Conservation (phyloP, 2,888 invertebrate genomes). For the Linyphia triangularis region DNA sequence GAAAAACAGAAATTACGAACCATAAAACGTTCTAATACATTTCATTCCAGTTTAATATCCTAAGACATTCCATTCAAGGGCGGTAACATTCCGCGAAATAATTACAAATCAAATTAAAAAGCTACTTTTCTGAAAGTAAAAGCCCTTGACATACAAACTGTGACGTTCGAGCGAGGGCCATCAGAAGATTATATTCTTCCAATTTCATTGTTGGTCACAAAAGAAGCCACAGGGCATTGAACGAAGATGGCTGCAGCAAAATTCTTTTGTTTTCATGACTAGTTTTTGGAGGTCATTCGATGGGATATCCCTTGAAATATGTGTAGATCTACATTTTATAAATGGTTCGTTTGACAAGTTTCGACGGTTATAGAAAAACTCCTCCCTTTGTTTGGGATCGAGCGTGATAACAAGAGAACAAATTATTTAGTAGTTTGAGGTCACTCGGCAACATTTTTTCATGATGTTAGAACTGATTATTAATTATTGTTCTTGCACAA, state of each 20-base stretch:
- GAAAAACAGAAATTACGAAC: no score
- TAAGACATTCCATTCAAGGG: slow-evolving; percentile 39
- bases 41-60: not conserved
- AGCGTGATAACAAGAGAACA: not conserved
- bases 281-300: not conserved
- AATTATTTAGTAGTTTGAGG: no score
- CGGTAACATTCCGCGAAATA: slow-evolving; percentile 1
- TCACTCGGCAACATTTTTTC: no score
- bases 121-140: slow-evolving; percentile 1
- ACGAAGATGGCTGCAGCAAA: slow-evolving; percentile 16
- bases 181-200: not conserved
- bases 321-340: not conserved
- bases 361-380: not conserved
- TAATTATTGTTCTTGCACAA: no score
- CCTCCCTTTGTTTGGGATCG: not conserved
- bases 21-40: no score
- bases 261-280: not conserved
- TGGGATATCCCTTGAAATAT: not conserved
- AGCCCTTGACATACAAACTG: slow-evolving; percentile 24
- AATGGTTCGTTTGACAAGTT: not conserved
- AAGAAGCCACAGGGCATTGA: slow-evolving; percentile 29
- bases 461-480: no score
- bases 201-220: slow-evolving; percentile 28
- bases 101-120: not conserved
- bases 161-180: not conserved